phyloP scores from a whole-genome alignment of 2,797 vertebrate species.

The Ctenopoma multispine region DNA sequence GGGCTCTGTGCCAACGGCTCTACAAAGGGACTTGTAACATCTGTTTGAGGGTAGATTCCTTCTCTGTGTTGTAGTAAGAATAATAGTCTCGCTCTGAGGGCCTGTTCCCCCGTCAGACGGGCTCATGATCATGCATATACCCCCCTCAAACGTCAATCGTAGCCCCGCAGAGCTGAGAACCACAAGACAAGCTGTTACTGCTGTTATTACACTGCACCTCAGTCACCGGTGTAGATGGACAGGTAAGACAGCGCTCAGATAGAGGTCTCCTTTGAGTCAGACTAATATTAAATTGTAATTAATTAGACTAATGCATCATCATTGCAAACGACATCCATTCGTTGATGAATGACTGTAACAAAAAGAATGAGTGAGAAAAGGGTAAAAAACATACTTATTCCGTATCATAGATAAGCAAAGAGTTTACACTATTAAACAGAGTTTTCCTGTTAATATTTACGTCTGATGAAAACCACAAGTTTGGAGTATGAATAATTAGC shows the following conservation, averaged over 20 bases:
- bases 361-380: constrained; percentile 9
- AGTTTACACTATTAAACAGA: constrained; percentile 33
- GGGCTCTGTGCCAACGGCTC: constrained; percentile 89
- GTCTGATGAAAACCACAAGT: constrained; percentile 72
- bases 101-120: constrained; percentile 80
- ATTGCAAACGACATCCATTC: constrained; percentile 1
- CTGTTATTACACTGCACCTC: constrained; percentile 58
- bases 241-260: constrained; percentile 63
- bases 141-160: constrained; percentile 69
- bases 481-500: constrained; percentile 71
- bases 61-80: constrained; percentile 86
- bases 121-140: constrained; percentile 83
- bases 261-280: not conserved
- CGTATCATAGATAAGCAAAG: constrained; percentile 25
- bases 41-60: constrained; percentile 93
- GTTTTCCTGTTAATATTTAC: constrained; percentile 42
- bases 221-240: constrained; percentile 53
- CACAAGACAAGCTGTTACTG: constrained; percentile 48
- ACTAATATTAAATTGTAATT: constrained; percentile 11
- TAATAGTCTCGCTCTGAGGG: constrained; percentile 82
- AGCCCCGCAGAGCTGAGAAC: constrained; percentile 56
- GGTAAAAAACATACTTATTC: not conserved
- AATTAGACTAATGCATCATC: constrained; percentile 18
- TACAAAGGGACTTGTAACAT: constrained; percentile 93
- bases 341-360: not conserved